Conservation (phyloP, 1,140 invertebrate species). For the Physella acuta region DNA sequence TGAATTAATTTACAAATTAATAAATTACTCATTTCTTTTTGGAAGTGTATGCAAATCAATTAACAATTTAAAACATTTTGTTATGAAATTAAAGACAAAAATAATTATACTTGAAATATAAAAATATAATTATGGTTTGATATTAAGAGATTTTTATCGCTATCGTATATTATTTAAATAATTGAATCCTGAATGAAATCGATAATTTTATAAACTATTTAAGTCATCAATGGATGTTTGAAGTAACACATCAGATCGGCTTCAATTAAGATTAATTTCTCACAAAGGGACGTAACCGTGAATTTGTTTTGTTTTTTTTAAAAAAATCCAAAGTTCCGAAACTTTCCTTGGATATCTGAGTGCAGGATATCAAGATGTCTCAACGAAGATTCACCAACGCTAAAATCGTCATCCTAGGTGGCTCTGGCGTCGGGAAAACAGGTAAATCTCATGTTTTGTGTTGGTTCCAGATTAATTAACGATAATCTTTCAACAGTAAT, state of each 20-base stretch:
- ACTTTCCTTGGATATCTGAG: not conserved
- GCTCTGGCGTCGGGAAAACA: constrained; percentile 35
- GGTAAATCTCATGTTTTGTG: constrained; percentile 21
- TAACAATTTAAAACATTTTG: too few species aligned
- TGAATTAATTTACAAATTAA: too few species aligned
- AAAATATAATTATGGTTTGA: too few species aligned
- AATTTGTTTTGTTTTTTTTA: not conserved
- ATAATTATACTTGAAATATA: too few species aligned
- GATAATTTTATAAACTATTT: not conserved
- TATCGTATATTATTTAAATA: too few species aligned
- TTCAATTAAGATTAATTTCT: not conserved
- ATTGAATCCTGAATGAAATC: not conserved
- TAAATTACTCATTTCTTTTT: too few species aligned
- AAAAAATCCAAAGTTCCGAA: not conserved
- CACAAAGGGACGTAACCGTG: not conserved
- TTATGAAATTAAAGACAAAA: too few species aligned
- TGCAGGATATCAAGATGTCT: constrained; percentile 22
- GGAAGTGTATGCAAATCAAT: too few species aligned
- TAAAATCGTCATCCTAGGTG: constrained; percentile 35
- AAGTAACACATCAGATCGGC: not conserved
- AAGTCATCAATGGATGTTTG: not conserved
- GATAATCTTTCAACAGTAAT: too few species aligned
- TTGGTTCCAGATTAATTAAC: not conserved
- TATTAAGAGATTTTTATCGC: too few species aligned
- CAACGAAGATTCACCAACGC: constrained; percentile 33